phyloP scores from a whole-genome alignment of 1,140 invertebrate species.

The Cydia splendana region DNA sequence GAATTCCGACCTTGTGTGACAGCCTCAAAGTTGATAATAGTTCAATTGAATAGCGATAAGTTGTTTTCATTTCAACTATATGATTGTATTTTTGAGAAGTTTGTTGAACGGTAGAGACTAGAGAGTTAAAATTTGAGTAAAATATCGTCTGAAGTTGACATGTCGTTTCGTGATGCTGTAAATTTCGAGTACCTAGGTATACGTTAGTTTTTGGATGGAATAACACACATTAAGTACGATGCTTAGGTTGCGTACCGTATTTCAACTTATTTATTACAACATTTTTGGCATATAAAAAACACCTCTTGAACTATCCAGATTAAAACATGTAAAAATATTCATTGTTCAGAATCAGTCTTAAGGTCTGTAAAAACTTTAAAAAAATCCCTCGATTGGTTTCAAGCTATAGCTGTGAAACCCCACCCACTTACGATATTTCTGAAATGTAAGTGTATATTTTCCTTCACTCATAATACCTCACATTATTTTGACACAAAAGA shows the following conservation, averaged over 20 bases:
- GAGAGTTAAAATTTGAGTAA: not conserved
- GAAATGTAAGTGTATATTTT: too few relatives aligned
- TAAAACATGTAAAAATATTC: too few relatives aligned
- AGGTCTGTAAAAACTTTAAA: too few relatives aligned
- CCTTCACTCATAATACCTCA: too few relatives aligned
- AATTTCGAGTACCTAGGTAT: not conserved
- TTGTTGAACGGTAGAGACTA: not conserved
- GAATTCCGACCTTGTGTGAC: conserved; percentile 16
- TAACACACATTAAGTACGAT: not conserved
- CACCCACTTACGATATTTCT: too few relatives aligned
- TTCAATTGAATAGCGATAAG: not conserved
- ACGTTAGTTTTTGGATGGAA: not conserved
- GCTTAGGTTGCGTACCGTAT: not conserved
- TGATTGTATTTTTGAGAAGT: not conserved
- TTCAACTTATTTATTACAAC: too few relatives aligned
- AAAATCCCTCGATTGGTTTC: too few relatives aligned
- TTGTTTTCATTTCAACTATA: not conserved
- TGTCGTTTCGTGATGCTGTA: not conserved
- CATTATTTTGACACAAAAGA: too few relatives aligned
- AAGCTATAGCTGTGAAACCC: too few relatives aligned
- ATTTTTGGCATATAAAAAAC: too few relatives aligned
- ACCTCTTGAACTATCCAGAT: too few relatives aligned
- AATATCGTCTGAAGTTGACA: not conserved
- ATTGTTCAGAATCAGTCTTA: too few relatives aligned
- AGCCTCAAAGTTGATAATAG: conserved; percentile 11